Evolutionary conservation across 30 jellyfish, hydroid and myxozoan genomes (phyloP).

Genomic region (Hydra vulgaris): DNA sequence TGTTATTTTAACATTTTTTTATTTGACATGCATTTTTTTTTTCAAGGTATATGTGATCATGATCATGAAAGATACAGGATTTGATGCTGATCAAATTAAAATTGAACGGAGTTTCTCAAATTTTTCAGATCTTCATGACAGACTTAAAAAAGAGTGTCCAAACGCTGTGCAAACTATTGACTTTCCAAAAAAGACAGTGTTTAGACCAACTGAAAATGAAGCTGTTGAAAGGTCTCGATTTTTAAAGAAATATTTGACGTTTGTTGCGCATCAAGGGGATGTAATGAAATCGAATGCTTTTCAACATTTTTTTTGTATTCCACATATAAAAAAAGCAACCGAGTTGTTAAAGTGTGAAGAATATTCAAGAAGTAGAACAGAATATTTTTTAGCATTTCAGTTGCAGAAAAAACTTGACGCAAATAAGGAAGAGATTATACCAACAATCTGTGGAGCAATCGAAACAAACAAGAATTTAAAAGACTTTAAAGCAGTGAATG

Average conservation of each 20-base stretch:
- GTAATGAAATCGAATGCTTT: slow-evolving; percentile 59
- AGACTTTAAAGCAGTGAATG: slow-evolving; percentile 43
- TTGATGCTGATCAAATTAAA: slow-evolving; percentile 72
- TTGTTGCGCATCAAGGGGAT: slow-evolving; percentile 66
- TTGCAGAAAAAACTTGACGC: slow-evolving; percentile 60
- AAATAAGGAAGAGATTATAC: slow-evolving; percentile 27
- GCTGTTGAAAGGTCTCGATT: slow-evolving; percentile 61
- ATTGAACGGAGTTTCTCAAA: slow-evolving; percentile 79
- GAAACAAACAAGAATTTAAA: slow-evolving; percentile 57
- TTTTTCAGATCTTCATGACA: slow-evolving; percentile 51
- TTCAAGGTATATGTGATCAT: slow-evolving; percentile 55
- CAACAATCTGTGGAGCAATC: slow-evolving; percentile 54
- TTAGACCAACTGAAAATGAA: slow-evolving; percentile 29
- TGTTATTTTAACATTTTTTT: too few relatives aligned
- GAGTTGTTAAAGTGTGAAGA: slow-evolving; percentile 54
- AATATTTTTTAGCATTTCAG: slow-evolving; percentile 51
- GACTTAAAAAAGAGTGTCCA: slow-evolving; percentile 63
- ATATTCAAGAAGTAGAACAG: slow-evolving; percentile 31
- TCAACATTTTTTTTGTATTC: slow-evolving; percentile 53
- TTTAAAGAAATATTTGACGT: slow-evolving; percentile 68
- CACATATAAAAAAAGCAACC: slow-evolving; percentile 63
- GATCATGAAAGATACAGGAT: slow-evolving; percentile 66
- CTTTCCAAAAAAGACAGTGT: slow-evolving; percentile 70
- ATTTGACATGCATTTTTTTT: slow-evolving; percentile 2
- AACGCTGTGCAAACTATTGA: slow-evolving; percentile 34